These are phyloP conservation scores for Anguilla anguilla DNA, from an alignment of 2,797 vertebrate species.

Conservation along the genomic window DNA sequence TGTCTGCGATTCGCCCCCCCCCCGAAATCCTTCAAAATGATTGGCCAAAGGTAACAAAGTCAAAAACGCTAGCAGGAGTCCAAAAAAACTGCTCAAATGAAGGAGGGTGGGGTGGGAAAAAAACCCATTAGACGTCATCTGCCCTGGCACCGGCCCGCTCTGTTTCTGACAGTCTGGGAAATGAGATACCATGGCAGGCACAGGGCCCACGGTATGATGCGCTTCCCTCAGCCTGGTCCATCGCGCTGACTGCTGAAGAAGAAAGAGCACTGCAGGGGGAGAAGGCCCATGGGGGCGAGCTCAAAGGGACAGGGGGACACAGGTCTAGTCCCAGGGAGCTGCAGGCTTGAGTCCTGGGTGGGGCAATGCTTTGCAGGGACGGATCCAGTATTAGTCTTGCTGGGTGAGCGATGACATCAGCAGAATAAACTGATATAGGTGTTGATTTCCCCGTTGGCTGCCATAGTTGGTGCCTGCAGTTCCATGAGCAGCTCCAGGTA, in stretches of 20 bases:
- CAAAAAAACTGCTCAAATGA: conserved; percentile 30
- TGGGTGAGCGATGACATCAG: background rate
- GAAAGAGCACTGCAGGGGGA: conserved; percentile 62
- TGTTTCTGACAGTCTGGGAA: conserved; percentile 59
- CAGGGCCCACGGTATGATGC: conserved; percentile 79
- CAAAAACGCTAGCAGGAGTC: background rate
- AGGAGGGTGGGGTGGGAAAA: conserved; percentile 33
- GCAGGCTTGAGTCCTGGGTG: background rate
- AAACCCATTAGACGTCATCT: conserved; percentile 85
- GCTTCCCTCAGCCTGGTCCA: conserved; percentile 83
- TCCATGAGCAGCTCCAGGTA: background rate
- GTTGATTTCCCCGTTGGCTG: background rate
- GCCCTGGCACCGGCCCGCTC: conserved; percentile 79
- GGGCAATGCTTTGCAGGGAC: background rate
- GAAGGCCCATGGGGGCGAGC: conserved; percentile 49
- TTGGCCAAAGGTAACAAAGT: too few relatives aligned
- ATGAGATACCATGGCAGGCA: conserved; percentile 54
- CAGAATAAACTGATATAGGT: too few relatives aligned
- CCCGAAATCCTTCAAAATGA: too few relatives aligned
- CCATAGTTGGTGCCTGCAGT: background rate
- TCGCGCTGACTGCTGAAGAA: conserved; percentile 71
- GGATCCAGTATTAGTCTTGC: background rate
- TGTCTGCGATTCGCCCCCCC: too few relatives aligned
- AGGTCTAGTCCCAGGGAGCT: background rate
- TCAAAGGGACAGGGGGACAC: conserved; percentile 3